These are phyloP conservation scores for Invenusta paracnida DNA, from an alignment of 2,888 invertebrate species.

Conservation along the genomic window DNA sequence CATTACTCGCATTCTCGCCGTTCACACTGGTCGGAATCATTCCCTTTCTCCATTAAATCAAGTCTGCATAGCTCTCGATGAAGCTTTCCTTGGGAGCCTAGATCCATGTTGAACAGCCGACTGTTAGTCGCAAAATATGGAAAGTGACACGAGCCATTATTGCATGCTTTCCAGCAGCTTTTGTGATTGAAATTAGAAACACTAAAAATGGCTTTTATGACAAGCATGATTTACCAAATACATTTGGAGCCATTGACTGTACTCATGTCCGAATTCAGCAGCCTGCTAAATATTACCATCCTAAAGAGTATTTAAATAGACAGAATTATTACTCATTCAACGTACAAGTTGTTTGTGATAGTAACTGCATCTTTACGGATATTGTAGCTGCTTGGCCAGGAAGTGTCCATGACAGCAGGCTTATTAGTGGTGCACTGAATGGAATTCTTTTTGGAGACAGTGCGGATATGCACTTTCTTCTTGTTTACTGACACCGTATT, in stretches of 20 bases:
- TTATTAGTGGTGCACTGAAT: background rate
- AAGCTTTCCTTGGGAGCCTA: background rate
- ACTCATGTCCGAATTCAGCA: background rate
- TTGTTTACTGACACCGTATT: conserved; percentile 32
- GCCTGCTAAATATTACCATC: background rate
- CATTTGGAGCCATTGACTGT: background rate
- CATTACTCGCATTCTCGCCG: background rate
- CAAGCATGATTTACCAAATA: background rate
- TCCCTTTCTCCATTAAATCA: background rate
- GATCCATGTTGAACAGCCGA: background rate
- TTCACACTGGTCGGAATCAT: background rate
- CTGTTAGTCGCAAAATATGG: background rate
- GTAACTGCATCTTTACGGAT: background rate
- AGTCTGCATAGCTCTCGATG: conserved; percentile 1
- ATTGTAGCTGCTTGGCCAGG: background rate
- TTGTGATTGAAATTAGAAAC: background rate
- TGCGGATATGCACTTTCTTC: conserved; percentile 31
- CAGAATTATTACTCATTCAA: background rate
- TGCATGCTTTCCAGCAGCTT: background rate
- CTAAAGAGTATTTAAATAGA: background rate
- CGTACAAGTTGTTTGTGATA: background rate
- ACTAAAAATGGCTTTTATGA: background rate
- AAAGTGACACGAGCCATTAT: background rate
- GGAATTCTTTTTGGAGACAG: conserved; percentile 31
- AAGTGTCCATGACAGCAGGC: background rate